phyloP scores from a whole-genome alignment of 2,888 invertebrate genomes.

The Mesoligia furuncula region DNA sequence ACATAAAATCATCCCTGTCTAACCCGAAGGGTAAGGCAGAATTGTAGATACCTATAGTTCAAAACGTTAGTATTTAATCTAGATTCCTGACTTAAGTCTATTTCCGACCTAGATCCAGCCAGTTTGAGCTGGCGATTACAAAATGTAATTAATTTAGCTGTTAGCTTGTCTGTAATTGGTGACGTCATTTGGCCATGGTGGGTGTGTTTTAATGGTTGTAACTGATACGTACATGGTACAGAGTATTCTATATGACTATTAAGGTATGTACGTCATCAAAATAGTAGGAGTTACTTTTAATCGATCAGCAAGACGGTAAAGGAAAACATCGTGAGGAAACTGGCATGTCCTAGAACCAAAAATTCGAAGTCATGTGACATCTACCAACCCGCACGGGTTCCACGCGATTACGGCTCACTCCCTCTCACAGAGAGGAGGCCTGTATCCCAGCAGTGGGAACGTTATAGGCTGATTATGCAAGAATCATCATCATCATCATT shows the following conservation, averaged over 20 bases:
- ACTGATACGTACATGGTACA: neutral
- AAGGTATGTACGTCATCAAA: neutral
- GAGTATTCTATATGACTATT: neutral
- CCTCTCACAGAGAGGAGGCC: too few relatives aligned
- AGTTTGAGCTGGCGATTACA: slow-evolving; percentile 5
- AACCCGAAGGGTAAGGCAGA: too few relatives aligned
- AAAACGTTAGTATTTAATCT: slow-evolving; percentile 16
- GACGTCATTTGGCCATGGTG: slow-evolving; percentile 24
- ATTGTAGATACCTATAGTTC: neutral
- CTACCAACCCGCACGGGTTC: too few relatives aligned
- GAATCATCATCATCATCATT: too few relatives aligned
- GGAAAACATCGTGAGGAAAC: too few relatives aligned
- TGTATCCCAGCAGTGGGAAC: too few relatives aligned
- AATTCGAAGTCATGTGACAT: too few relatives aligned
- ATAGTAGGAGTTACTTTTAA: neutral
- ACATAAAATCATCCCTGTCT: neutral
- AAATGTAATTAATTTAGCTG: slow-evolving; percentile 39
- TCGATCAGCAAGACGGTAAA: neutral
- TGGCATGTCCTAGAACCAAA: too few relatives aligned
- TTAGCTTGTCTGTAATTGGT: slow-evolving; percentile 6
- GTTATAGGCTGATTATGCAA: too few relatives aligned
- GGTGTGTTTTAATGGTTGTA: slow-evolving; percentile 18
- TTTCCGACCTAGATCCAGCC: slow-evolving; percentile 37
- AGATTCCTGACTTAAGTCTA: slow-evolving; percentile 21
- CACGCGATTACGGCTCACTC: too few relatives aligned